These are phyloP conservation scores for Uloborus plumipes DNA, from an alignment of 2,888 invertebrate genomes.

Conservation along the genomic window DNA sequence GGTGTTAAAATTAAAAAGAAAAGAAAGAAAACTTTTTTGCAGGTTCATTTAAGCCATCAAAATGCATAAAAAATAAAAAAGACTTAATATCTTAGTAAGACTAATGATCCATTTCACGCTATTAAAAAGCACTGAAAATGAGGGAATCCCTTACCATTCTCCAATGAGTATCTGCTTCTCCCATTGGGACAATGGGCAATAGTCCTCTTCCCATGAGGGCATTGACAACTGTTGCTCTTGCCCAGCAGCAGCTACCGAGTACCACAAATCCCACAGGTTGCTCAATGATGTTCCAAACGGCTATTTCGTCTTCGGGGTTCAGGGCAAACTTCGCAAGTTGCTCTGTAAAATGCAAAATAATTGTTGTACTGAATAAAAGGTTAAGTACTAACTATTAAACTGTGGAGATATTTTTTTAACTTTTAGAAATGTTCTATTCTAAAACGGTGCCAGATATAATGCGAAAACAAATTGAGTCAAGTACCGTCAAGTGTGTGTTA, in stretches of 20 bases:
- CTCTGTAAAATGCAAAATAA: conserved; percentile 25
- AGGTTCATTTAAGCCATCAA: too few relatives aligned
- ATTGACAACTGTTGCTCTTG: conserved; percentile 44
- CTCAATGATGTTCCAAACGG: conserved; percentile 58
- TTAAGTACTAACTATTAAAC: too few relatives aligned
- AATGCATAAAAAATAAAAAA: too few relatives aligned
- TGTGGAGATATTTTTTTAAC: too few relatives aligned
- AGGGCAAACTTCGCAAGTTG: conserved; percentile 58
- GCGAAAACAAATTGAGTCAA: too few relatives aligned
- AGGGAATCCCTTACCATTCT: conserved; percentile 33
- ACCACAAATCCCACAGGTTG: conserved; percentile 60
- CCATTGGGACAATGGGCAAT: conserved; percentile 49
- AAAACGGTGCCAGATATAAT: too few relatives aligned
- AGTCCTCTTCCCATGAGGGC: conserved; percentile 44
- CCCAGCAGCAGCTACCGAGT: conserved; percentile 59
- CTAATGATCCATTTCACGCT: too few relatives aligned
- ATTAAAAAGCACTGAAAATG: not conserved
- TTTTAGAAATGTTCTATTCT: too few relatives aligned
- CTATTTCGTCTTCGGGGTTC: conserved; percentile 51
- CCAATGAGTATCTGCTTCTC: conserved; percentile 49
- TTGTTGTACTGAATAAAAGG: not conserved
- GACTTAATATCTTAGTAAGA: too few relatives aligned
- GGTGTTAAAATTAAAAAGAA: too few relatives aligned
- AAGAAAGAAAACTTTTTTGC: too few relatives aligned
- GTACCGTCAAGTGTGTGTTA: too few relatives aligned